Percentiles rank a stretch among this genome's conserved stretches.
phyloP scores from a whole-genome alignment of 30 jellyfish, hydroid and myxozoan species.

The Hydra vulgaris region DNA sequence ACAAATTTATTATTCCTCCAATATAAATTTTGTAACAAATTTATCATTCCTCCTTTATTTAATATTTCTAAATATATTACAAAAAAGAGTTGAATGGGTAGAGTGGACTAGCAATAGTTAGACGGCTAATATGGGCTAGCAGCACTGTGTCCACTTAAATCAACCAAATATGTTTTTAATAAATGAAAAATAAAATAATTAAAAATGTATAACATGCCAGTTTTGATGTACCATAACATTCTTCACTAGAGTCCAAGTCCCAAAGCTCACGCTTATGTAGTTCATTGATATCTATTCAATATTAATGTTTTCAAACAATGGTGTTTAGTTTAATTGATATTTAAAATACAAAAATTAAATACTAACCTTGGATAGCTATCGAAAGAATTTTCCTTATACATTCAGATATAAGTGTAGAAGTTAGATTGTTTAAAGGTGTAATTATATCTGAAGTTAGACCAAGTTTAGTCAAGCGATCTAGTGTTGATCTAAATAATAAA shows the following conservation, averaged over 20 bases:
- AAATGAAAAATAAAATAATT: too few relatives aligned
- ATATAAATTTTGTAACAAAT: too few relatives aligned
- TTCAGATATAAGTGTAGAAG: slow-evolving; percentile 38
- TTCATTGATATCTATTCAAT: slow-evolving; percentile 38
- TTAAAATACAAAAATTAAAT: not conserved
- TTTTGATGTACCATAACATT: slow-evolving; percentile 46
- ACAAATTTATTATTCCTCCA: too few relatives aligned
- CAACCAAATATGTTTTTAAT: too few relatives aligned
- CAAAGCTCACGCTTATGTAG: slow-evolving; percentile 43
- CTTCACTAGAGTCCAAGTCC: slow-evolving; percentile 50
- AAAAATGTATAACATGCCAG: slow-evolving; percentile 26
- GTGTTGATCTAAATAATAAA: slow-evolving; percentile 31
- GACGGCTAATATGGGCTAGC: too few relatives aligned
- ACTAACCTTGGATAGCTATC: slow-evolving; percentile 38
- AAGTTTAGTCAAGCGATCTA: slow-evolving; percentile 47
- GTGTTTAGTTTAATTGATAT: too few relatives aligned
- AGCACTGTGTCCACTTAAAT: too few relatives aligned
- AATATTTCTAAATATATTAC: too few relatives aligned
- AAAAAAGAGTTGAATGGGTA: too few relatives aligned
- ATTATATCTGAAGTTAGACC: slow-evolving; percentile 57
- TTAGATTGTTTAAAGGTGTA: slow-evolving; percentile 20
- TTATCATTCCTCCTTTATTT: too few relatives aligned
- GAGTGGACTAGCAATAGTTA: too few relatives aligned
- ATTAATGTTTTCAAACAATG: too few relatives aligned
- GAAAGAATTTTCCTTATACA: slow-evolving; percentile 63